Conservation (phyloP, 2,797 vertebrate species). For the Coluber constrictor region DNA sequence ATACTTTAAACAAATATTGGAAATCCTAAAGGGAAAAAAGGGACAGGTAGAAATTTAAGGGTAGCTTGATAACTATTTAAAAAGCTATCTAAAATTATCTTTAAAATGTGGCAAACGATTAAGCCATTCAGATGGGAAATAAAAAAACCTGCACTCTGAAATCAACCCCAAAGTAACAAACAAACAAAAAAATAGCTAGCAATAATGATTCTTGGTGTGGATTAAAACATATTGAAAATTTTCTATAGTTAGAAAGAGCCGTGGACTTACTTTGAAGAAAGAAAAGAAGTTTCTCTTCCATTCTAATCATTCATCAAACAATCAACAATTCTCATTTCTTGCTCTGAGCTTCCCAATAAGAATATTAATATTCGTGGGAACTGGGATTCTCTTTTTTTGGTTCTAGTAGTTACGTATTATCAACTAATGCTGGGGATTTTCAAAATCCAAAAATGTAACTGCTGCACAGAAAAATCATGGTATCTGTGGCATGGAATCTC, state of each 20-base stretch:
- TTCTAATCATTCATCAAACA: background rate
- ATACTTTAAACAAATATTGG: background rate
- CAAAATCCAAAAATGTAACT: background rate
- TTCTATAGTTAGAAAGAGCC: background rate
- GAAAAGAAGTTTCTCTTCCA: background rate
- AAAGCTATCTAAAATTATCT: background rate
- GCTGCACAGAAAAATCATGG: background rate
- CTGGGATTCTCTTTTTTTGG: background rate
- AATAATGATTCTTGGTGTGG: background rate
- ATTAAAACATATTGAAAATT: background rate
- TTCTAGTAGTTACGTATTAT: background rate
- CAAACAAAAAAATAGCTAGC: background rate
- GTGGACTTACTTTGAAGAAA: background rate
- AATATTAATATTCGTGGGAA: too few species aligned
- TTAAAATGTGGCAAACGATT: background rate
- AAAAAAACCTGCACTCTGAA: background rate
- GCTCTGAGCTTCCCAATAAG: too few species aligned
- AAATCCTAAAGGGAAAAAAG: background rate
- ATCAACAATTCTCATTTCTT: background rate
- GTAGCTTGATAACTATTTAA: background rate
- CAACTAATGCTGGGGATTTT: background rate
- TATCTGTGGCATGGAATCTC: background rate
- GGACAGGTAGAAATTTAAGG: background rate
- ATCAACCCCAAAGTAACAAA: background rate
- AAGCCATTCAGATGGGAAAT: background rate